These are phyloP conservation scores for fruit fly (Drosophila melanogaster) DNA, from an alignment of 1,140 invertebrate species.

Conservation along the genomic window DNA sequence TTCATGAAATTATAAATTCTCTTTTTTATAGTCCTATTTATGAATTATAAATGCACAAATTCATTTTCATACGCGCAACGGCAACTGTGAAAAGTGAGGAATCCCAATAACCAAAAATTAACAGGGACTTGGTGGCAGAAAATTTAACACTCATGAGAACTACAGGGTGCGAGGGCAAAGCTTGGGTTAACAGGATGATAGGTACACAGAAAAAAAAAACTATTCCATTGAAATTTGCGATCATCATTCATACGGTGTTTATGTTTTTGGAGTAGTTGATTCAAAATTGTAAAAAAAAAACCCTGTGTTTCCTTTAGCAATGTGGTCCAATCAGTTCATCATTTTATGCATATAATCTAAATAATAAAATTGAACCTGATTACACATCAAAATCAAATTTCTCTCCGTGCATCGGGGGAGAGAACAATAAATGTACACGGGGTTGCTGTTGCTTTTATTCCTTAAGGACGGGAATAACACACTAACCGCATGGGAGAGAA, in stretches of 20 bases:
- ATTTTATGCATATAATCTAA: too few relatives aligned
- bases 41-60: conserved; percentile 23
- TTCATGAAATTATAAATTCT: background rate
- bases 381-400: background rate
- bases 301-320: background rate
- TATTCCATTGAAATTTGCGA: too few relatives aligned
- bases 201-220: conserved; percentile 1
- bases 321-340: too few relatives aligned
- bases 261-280: too few relatives aligned
- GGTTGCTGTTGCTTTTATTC: conserved; percentile 42
- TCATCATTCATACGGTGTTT: too few relatives aligned
- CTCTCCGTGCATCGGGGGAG: conserved; percentile 2
- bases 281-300: background rate
- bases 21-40: background rate
- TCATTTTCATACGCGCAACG: conserved; percentile 2
- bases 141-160: conserved; percentile 1
- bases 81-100: conserved; percentile 4
- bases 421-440: conserved; percentile 36
- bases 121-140: conserved; percentile 15
- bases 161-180: conserved; percentile 5
- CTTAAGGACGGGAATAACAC: conserved; percentile 18
- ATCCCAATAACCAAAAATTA: conserved; percentile 33
- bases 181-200: conserved; percentile 5
- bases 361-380: too few relatives aligned
- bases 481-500: conserved; percentile 17